Evolutionary conservation across 2,113 vertebrate species (phyloP), one percentile per base, ranked within the genome.

Genomic region (Asarcornis scutulata): DNA sequence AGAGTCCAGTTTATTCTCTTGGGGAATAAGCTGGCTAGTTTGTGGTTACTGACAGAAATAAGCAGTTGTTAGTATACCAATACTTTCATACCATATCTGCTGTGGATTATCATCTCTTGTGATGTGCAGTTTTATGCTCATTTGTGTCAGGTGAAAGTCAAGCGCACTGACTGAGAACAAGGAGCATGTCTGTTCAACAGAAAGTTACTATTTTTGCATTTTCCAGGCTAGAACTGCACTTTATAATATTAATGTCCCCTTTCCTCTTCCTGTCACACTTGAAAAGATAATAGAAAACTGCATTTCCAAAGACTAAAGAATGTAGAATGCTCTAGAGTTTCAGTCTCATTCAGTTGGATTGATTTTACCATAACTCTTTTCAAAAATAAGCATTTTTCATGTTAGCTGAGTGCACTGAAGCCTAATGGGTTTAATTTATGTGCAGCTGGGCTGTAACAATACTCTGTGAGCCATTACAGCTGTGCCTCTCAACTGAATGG

Each of bases 391-490:
- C 75, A 74, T 52, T 91, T 91, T 86, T 13, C 16, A 60, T 52
- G 79, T 78, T 62, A 71, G 89, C 79, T 60, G 88, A 94, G 85
- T 74, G 53, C 42, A 27, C 42, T 81, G 89, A 72, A 86, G 72
- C 64, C 72, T 96, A 78, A 95, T 94, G 85, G 75, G 36, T 93
- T 94, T 94, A 83, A 93, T 96, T 95, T 91, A 81, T 83, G 72
- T 78, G 34, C 83, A 96, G 76, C 90, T 94, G 91, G 72, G 76
- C 76, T 91, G 72, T 86, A 76, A 72, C 93, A 94, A 20, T 94
- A 67, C 72, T 83, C 71, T n/a, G 59, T 67, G 83, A 97, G 90
- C 79, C 87, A 75, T 42, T 81, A 79, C 95, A 93, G 83, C 88
- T 94, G 88, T 83, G 88, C 85, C 56, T 90, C 72, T 95, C 67